Conservation (phyloP, 2,888 invertebrate genomes). For the Chloroclystis v-ata region DNA sequence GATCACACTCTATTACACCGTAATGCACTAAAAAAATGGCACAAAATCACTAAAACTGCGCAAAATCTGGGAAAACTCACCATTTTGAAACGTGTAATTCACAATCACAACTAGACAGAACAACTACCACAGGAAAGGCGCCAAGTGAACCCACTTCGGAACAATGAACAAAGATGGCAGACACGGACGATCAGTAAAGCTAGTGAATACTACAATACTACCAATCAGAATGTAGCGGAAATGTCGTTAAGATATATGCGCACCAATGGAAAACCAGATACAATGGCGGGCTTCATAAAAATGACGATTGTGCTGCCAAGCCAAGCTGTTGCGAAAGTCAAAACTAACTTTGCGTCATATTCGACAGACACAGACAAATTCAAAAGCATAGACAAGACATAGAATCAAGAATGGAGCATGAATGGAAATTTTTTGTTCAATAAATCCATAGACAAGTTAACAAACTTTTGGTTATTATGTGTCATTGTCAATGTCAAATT, state of each 20-base stretch:
- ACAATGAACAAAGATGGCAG: slow-evolving; percentile 68
- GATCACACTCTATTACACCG: slow-evolving; percentile 53
- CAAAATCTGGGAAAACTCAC: slow-evolving; percentile 76
- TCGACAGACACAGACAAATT: neutral
- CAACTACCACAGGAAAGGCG: slow-evolving; percentile 76
- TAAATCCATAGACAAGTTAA: too few relatives aligned
- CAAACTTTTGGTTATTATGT: too few relatives aligned
- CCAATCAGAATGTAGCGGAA: slow-evolving; percentile 58
- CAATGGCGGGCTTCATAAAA: slow-evolving; percentile 48
- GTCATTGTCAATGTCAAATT: too few relatives aligned
- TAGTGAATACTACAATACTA: slow-evolving; percentile 36
- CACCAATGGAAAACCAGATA: slow-evolving; percentile 44
- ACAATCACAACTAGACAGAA: slow-evolving; percentile 67
- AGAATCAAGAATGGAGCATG: too few relatives aligned
- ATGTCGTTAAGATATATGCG: slow-evolving; percentile 42
- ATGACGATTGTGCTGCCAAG: slow-evolving; percentile 59
- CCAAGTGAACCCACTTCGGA: slow-evolving; percentile 68
- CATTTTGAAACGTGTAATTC: slow-evolving; percentile 77
- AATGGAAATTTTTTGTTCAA: too few relatives aligned
- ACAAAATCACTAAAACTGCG: slow-evolving; percentile 50
- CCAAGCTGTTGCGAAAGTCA: slow-evolving; percentile 34
- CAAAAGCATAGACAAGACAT: too few relatives aligned
- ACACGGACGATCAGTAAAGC: slow-evolving; percentile 35
- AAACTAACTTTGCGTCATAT: slow-evolving; percentile 20
- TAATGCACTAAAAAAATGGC: slow-evolving; percentile 52